Evolutionary conservation across 2,888 invertebrate species (phyloP).

Genomic region (Agriopis marginaria): DNA sequence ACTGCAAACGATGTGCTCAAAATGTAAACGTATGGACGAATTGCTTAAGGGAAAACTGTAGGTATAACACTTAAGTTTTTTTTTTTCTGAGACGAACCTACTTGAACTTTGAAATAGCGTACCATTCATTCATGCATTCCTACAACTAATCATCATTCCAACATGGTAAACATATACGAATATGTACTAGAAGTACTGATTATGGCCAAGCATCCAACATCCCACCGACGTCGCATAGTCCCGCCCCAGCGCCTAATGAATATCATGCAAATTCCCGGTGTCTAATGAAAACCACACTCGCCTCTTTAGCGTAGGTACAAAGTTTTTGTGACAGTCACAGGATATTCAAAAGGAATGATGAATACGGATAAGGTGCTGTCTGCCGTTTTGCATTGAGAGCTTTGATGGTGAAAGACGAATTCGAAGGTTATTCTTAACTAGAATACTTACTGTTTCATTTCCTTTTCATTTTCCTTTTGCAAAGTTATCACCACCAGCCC

Average conservation of each 20-base stretch:
- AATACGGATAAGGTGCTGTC: slow-evolving; percentile 44
- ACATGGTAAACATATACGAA: neutral
- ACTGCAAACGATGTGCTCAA: no score
- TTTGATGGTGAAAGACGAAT: slow-evolving; percentile 6
- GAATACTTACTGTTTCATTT: neutral
- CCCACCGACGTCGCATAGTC: slow-evolving; percentile 41
- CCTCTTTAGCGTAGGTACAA: slow-evolving; percentile 54
- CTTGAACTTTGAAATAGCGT: neutral
- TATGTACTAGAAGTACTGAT: slow-evolving; percentile 2
- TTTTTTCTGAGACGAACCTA: no score
- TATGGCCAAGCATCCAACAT: slow-evolving; percentile 24
- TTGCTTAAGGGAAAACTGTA: no score
- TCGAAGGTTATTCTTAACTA: slow-evolving; percentile 3
- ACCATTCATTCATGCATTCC: neutral
- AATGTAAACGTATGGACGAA: no score
- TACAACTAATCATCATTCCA: neutral
- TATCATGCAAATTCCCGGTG: slow-evolving; percentile 77
- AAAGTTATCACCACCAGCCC: neutral
- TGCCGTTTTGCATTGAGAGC: slow-evolving; percentile 13
- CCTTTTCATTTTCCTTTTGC: neutral
- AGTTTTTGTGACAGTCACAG: slow-evolving; percentile 53
- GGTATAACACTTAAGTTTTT: no score
- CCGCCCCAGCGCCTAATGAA: slow-evolving; percentile 72
- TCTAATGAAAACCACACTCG: slow-evolving; percentile 75
- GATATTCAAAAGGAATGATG: slow-evolving; percentile 48